A percentile compares a stretch with the other conserved stretches of the same genome.
These are phyloP conservation scores for Leontopithecus rosalia DNA, from an alignment of 2,797 vertebrate species.

Conservation along the genomic window DNA sequence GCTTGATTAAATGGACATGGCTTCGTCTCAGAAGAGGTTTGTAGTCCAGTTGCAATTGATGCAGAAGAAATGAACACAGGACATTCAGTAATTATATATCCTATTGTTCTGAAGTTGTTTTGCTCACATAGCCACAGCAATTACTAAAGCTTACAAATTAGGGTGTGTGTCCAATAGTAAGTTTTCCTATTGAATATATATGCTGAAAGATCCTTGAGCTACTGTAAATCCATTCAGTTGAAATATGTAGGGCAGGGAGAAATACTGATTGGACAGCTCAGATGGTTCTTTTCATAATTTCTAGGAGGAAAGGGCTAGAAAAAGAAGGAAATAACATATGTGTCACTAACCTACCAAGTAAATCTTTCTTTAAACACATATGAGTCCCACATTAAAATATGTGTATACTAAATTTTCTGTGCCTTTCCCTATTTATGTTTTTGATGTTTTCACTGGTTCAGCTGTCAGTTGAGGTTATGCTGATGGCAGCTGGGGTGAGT, in stretches of 20 bases:
- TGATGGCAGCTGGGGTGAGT: neutral
- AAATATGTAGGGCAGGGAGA: neutral
- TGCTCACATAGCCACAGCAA: neutral
- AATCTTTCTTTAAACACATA: neutral
- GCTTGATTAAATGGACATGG: neutral
- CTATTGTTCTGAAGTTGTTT: conserved; percentile 20
- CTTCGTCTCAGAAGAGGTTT: neutral
- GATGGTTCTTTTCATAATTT: neutral
- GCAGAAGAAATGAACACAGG: neutral
- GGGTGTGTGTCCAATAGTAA: neutral
- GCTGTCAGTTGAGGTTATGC: neutral
- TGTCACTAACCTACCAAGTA: neutral
- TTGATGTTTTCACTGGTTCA: neutral
- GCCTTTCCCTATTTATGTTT: neutral
- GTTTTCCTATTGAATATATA: neutral
- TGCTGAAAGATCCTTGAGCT: neutral
- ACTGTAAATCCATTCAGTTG: neutral
- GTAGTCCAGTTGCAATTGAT: neutral
- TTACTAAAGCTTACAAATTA: neutral
- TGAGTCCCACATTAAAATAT: neutral
- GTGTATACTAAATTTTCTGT: neutral
- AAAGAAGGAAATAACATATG: neutral
- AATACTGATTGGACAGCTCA: neutral
- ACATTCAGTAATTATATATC: neutral
- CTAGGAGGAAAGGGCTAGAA: neutral